These are phyloP conservation scores for Thalassaphorura encarpata DNA, from an alignment of 1,140 invertebrate genomes.

Conservation along the genomic window DNA sequence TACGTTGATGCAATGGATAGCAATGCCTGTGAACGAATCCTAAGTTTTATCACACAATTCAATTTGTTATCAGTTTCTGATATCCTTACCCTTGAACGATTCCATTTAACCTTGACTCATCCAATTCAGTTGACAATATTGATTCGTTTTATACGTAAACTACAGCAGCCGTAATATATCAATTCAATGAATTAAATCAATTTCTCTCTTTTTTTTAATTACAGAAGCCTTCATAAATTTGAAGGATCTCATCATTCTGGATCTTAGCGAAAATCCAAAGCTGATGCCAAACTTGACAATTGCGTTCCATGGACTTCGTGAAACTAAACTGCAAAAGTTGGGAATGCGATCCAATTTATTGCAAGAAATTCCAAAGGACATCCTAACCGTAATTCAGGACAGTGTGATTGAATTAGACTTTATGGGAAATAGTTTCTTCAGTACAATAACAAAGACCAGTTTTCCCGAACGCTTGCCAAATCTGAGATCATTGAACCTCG, in stretches of 20 bases:
- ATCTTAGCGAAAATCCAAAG: conserved; percentile 21
- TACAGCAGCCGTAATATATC: no score
- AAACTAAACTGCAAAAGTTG: not conserved
- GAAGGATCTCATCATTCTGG: conserved; percentile 1
- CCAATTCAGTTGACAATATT: not conserved
- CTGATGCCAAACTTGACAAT: not conserved
- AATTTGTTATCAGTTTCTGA: not conserved
- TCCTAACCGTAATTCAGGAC: not conserved
- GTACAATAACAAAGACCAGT: not conserved
- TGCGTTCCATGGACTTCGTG: not conserved
- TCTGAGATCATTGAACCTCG: conserved; percentile 4
- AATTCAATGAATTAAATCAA: no score
- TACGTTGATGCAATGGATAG: no score
- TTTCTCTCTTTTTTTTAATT: not conserved
- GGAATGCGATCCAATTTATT: conserved; percentile 10
- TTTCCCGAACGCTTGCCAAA: conserved; percentile 3
- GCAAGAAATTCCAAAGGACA: not conserved
- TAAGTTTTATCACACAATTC: not conserved
- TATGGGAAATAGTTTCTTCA: conserved; percentile 13
- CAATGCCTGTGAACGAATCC: not conserved
- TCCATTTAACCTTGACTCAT: not conserved
- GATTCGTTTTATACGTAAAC: no score
- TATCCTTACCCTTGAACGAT: not conserved
- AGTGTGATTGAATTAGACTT: conserved; percentile 11
- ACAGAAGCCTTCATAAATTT: conserved; percentile 20